These are phyloP conservation scores for Sinocyclocheilus rhinocerous DNA, from an alignment of 2,113 vertebrate species.

Conservation along the genomic window DNA sequence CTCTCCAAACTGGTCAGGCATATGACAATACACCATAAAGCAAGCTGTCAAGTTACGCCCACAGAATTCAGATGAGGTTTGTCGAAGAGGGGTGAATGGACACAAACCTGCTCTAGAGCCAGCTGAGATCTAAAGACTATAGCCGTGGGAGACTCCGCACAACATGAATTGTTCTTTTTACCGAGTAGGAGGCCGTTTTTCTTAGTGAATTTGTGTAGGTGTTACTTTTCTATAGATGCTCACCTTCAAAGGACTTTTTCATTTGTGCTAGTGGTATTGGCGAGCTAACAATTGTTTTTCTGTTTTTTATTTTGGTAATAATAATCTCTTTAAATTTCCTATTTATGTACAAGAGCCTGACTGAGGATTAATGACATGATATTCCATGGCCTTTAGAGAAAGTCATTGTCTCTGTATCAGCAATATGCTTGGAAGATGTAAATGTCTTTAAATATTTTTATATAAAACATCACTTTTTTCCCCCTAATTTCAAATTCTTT, in stretches of 20 bases:
- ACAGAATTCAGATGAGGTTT: slow-evolving; percentile 78
- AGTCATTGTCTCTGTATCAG: not conserved
- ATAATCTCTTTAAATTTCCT: slow-evolving; percentile 30
- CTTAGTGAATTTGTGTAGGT: slow-evolving; percentile 73
- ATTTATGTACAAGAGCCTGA: not conserved
- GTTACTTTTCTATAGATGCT: slow-evolving; percentile 70
- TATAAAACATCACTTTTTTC: not conserved
- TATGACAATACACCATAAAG: slow-evolving; percentile 76
- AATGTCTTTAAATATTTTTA: not conserved
- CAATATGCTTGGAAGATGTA: not conserved
- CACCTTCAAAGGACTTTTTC: slow-evolving; percentile 67
- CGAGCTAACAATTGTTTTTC: slow-evolving; percentile 31
- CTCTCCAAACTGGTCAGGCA: slow-evolving; percentile 65
- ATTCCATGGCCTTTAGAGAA: not conserved
- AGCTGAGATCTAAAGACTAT: slow-evolving; percentile 59
- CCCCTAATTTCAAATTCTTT: no score
- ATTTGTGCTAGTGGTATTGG: slow-evolving; percentile 45
- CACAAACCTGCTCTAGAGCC: slow-evolving; percentile 66
- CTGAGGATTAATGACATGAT: slow-evolving; percentile 23
- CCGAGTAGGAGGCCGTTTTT: slow-evolving; percentile 75
- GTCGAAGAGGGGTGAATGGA: slow-evolving; percentile 68
- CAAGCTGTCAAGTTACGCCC: slow-evolving; percentile 83
- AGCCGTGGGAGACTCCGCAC: slow-evolving; percentile 67
- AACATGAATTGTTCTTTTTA: slow-evolving; percentile 58
- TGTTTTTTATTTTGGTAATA: slow-evolving; percentile 12